These are phyloP conservation scores for Protobothrops flavoviridis DNA, from an alignment of 2,113 vertebrate species.

Conservation along the genomic window DNA sequence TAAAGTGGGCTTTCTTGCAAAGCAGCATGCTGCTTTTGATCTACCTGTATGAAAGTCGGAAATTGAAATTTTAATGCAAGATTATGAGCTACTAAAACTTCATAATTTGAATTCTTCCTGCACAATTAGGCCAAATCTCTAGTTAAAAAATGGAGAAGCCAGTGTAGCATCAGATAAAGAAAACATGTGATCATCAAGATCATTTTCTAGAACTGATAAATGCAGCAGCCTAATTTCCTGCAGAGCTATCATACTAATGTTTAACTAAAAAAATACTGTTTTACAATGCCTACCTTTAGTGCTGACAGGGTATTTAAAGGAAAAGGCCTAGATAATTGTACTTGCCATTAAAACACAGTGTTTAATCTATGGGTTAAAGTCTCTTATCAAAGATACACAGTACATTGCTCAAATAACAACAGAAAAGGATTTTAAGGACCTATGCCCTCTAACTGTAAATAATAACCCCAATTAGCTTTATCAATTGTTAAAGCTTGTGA, in stretches of 20 bases:
- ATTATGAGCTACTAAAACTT: not conserved
- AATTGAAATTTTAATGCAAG: not conserved
- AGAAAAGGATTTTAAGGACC: conserved; percentile 59
- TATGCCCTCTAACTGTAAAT: conserved; percentile 51
- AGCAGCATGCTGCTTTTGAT: not conserved
- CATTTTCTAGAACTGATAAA: not conserved
- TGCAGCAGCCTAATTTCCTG: conserved; percentile 14
- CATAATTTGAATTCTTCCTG: not conserved
- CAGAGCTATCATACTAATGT: conserved; percentile 59
- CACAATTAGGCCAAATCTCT: not conserved
- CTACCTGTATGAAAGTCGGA: not conserved
- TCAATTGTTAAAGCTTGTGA: not conserved
- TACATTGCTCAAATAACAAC: conserved; percentile 51
- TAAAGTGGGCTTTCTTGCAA: not conserved
- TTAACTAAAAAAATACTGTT: conserved; percentile 64
- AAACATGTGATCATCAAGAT: not conserved
- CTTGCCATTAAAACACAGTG: conserved; percentile 49
- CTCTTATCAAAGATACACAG: conserved; percentile 63
- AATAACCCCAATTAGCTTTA: conserved; percentile 22
- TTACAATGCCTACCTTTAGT: conserved; percentile 59
- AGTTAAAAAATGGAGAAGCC: not conserved
- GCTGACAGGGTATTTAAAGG: conserved; percentile 57
- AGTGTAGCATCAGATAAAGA: not conserved
- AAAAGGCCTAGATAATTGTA: conserved; percentile 54
- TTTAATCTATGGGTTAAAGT: conserved; percentile 70